A percentile compares a stretch with the other conserved stretches of the same genome.
phyloP scores from a whole-genome alignment of 2,888 invertebrate genomes.

The Drosophila recens region DNA sequence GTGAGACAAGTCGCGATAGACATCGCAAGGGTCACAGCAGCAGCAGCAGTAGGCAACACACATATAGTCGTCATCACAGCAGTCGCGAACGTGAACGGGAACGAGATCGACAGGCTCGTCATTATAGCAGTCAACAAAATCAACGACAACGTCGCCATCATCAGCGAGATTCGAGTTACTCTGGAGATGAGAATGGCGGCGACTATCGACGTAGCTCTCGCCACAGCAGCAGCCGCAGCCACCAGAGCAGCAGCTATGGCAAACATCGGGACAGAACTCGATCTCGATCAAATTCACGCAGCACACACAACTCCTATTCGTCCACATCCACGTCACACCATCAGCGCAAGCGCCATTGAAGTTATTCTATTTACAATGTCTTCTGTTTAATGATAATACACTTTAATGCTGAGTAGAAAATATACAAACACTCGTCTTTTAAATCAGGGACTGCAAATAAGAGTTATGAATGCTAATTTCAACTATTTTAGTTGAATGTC shows the following conservation, averaged over 20 bases:
- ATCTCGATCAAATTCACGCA: conserved; percentile 82
- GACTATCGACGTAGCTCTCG: conserved; percentile 54
- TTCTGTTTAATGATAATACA: conserved; percentile 38
- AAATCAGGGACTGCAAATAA: too few relatives aligned
- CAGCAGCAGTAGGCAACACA: conserved; percentile 27
- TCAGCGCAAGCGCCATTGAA: conserved; percentile 64
- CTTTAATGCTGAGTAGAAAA: conserved; percentile 46
- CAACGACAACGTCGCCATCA: conserved; percentile 41
- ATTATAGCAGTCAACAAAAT: conserved; percentile 39
- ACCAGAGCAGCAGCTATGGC: conserved; percentile 51
- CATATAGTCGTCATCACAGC: conserved; percentile 36
- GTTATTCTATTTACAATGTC: conserved; percentile 20
- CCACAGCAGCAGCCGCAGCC: conserved; percentile 56
- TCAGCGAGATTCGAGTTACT: conserved; percentile 70
- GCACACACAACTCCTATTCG: conserved; percentile 72
- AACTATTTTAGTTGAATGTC: too few relatives aligned
- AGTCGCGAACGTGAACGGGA: conserved; percentile 30
- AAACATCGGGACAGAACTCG: conserved; percentile 60
- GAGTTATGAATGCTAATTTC: too few relatives aligned
- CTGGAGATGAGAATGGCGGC: conserved; percentile 62
- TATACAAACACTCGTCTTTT: conserved; percentile 21
- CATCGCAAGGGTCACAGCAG: conserved; percentile 33
- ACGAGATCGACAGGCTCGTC: conserved; percentile 26
- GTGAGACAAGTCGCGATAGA: conserved; percentile 24
- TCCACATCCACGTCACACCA: conserved; percentile 64